Percentiles rank a stretch among this genome's conserved stretches.
Evolutionary conservation across 1,140 invertebrate genomes (phyloP).

Genomic region (Leptoteleia sp.): DNA sequence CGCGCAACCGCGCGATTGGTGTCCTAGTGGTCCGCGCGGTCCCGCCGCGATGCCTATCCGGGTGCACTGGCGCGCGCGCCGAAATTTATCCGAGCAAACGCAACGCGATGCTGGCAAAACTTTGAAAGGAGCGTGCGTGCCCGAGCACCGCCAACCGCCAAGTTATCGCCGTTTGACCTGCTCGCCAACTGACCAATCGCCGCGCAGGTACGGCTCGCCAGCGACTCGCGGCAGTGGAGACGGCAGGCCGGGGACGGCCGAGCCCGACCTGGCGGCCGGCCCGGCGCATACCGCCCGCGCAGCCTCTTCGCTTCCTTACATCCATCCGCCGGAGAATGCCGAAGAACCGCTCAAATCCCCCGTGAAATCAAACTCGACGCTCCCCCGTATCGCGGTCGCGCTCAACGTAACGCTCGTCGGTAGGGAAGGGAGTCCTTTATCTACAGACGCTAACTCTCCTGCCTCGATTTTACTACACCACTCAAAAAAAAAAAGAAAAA

Average conservation of each 20-base stretch:
- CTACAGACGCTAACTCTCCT: not conserved
- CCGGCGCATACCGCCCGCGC: slow-evolving; percentile 46
- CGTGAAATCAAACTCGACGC: slow-evolving; percentile 12
- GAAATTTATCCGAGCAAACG: slow-evolving; percentile 37
- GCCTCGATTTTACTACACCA: no score
- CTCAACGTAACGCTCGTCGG: slow-evolving; percentile 9
- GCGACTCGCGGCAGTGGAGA: slow-evolving; percentile 51
- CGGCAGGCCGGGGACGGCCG: slow-evolving; percentile 47
- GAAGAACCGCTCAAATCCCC: slow-evolving; percentile 10
- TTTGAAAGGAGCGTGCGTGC: slow-evolving; percentile 62
- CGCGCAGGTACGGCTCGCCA: slow-evolving; percentile 59
- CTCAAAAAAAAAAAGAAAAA: no score
- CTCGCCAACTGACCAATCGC: slow-evolving; percentile 76
- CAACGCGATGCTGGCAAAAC: slow-evolving; percentile 15
- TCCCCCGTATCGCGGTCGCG: not conserved
- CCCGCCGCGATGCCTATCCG: slow-evolving; percentile 1
- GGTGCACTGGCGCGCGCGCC: slow-evolving; percentile 31
- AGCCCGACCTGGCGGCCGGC: slow-evolving; percentile 16
- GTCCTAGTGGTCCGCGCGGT: slow-evolving; percentile 1
- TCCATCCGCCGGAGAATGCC: slow-evolving; percentile 1
- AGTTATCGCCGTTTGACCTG: slow-evolving; percentile 77
- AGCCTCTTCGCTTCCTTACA: slow-evolving; percentile 18
- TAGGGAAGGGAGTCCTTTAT: slow-evolving; percentile 3
- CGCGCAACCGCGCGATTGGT: slow-evolving; percentile 15
- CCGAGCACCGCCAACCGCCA: slow-evolving; percentile 70